phyloP scores from a whole-genome alignment of 1,140 invertebrate species.

The Drosophila bocqueti region DNA sequence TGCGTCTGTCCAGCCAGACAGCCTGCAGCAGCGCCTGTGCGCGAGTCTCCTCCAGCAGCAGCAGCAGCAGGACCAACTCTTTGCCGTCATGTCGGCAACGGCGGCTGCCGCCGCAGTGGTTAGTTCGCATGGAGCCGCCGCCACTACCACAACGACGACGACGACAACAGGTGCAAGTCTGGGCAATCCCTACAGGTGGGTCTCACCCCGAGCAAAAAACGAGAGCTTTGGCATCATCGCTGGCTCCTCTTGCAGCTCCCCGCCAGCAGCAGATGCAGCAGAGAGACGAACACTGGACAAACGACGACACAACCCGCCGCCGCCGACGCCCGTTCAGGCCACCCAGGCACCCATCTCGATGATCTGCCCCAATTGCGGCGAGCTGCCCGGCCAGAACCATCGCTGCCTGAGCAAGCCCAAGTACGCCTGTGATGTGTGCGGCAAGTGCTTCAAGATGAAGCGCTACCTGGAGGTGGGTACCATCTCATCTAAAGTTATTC shows the following conservation, averaged over 20 bases:
- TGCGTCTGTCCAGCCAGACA: constrained; percentile 16
- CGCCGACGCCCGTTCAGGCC: constrained; percentile 4
- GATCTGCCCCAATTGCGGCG: constrained; percentile 60
- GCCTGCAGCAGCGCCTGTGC: constrained; percentile 49
- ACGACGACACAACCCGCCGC: constrained; percentile 41
- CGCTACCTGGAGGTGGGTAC: constrained; percentile 65
- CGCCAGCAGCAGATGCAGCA: constrained; percentile 5
- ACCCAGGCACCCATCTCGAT: constrained; percentile 1
- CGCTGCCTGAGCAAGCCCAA: constrained; percentile 66
- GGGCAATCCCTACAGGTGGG: constrained; percentile 38
- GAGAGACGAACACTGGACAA: constrained; percentile 55
- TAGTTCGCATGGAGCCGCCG: constrained; percentile 13
- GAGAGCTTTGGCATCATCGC: neutral
- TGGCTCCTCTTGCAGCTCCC: constrained; percentile 2
- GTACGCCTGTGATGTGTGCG: constrained; percentile 72
- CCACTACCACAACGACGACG: constrained; percentile 9
- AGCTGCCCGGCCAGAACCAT: constrained; percentile 57
- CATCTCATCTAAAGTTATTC: too few relatives aligned
- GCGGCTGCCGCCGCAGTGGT: constrained; percentile 20
- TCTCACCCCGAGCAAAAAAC: neutral
- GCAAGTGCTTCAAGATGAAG: constrained; percentile 76
- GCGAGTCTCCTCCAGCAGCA: constrained; percentile 50
- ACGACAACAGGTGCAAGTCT: constrained; percentile 1
- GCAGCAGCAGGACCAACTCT: constrained; percentile 55
- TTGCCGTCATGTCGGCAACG: constrained; percentile 44